Evolutionary conservation across 2,888 invertebrate genomes (phyloP).

Genomic region (Suillia variegata): DNA sequence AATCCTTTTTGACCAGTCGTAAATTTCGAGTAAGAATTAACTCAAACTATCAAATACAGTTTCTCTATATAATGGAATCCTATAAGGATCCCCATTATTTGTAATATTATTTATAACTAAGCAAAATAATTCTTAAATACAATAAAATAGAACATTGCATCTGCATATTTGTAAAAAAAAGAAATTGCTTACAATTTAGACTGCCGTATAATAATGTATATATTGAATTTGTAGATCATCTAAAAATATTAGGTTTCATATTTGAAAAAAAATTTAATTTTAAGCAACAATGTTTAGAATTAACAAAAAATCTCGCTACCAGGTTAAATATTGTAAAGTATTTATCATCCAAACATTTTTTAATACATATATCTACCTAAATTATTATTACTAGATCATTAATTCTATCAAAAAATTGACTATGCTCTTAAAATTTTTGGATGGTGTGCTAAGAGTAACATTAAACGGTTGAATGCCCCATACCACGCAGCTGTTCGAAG

Average conservation of each 20-base stretch:
- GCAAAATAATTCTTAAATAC: slow-evolving; percentile 13
- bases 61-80: slow-evolving; percentile 4
- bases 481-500: too few species aligned
- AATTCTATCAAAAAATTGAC: too few species aligned
- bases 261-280: slow-evolving; percentile 16
- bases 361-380: too few species aligned
- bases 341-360: too few species aligned
- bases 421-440: too few species aligned
- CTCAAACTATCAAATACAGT: not conserved
- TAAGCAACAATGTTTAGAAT: slow-evolving; percentile 11
- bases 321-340: slow-evolving; percentile 17
- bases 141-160: slow-evolving; percentile 13
- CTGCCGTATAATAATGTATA: not conserved
- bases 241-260: slow-evolving; percentile 11
- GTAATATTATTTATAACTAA: slow-evolving; percentile 14
- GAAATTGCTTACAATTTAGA: not conserved
- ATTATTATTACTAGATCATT: too few species aligned
- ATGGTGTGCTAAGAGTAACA: too few species aligned
- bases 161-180: too few species aligned
- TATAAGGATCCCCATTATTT: slow-evolving; percentile 2
- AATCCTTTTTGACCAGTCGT: slow-evolving; percentile 4
- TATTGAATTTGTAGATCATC: not conserved
- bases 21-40: slow-evolving; percentile 8
- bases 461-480: too few species aligned
- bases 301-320: slow-evolving; percentile 15